Base-by-base conservation (phyloP, 2,888 invertebrate species). In the Neoaliturus tenellus region DNA sequence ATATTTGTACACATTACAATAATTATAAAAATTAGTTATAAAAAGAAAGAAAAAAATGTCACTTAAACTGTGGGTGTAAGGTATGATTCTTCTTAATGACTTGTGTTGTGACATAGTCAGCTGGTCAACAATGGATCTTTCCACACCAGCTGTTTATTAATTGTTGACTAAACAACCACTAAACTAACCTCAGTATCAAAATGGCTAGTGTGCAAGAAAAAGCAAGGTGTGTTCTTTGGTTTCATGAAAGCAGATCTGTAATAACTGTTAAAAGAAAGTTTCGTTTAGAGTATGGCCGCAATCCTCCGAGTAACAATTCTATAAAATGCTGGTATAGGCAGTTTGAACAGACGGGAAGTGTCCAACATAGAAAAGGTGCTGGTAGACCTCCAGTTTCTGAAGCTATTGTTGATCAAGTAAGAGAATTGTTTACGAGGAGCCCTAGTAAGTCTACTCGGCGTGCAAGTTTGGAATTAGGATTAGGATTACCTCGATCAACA, bases 311-410 rank as follows among this genome's bases (percentile, higher is more conserved):
- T 71, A 41, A 41, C 2, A 71, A 39, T 39, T 39, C 71, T 71
- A 71, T 71, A 71, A 71, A 71, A 67, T 17, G 67, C 4, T 67
- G 67, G 31, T 67, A 14, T 25, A 35, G 73, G 39, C 73, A 41
- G 44, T 73, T 73, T 41, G 28, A 73, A 23, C 73, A 41, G 10
- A 73, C 39, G 20, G 73, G 73, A 73, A 73, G 73, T 73, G 73
- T 73, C 73, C 73, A 73, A 41, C 44, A 39, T 73, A 73, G 41
- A 73, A 73, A n/a, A 73, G 73, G 73, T 73, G 73, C 41, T 73
- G 73, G 73, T 41, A 73, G 73, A 73, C 20, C 73, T 73, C 73
- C 44, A 73, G 73, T 73, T 73, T 73, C 39, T 39, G 39, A 73
- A 39, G 73, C 23, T 39, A 41, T 73, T 73, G 41, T 73, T 73